Conservation (phyloP, 2,797 vertebrate species). For the Rhinella marina region DNA sequence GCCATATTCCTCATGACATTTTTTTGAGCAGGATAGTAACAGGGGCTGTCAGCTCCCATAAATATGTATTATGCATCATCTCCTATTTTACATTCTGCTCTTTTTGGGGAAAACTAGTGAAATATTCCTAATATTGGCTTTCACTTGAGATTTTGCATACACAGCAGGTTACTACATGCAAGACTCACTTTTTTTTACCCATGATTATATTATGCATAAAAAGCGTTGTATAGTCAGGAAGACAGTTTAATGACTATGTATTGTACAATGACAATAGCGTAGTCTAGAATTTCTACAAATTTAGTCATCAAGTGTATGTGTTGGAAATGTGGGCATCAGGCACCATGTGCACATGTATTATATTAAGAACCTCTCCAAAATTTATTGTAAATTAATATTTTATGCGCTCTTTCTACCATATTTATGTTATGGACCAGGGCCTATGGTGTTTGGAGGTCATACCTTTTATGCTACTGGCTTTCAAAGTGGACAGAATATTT, state of each 20-base stretch:
- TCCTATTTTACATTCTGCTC: neutral
- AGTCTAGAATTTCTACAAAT: neutral
- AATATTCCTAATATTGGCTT: conserved; percentile 15
- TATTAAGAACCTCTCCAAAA: neutral
- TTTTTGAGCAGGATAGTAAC: neutral
- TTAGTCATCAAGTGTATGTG: neutral
- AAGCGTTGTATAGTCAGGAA: conserved; percentile 4
- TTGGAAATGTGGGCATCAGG: neutral
- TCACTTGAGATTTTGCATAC: neutral
- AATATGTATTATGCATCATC: neutral
- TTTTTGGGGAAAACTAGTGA: neutral
- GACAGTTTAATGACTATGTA: conserved; percentile 25
- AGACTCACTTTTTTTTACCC: conserved; percentile 18
- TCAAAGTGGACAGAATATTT: too few relatives aligned
- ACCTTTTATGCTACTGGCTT: neutral
- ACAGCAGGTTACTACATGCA: conserved; percentile 19
- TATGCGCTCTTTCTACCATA: too few relatives aligned
- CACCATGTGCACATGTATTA: neutral
- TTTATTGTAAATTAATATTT: neutral
- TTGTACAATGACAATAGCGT: conserved; percentile 1
- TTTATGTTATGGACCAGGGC: too few relatives aligned
- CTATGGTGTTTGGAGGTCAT: neutral
- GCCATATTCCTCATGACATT: neutral
- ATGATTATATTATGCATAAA: neutral
- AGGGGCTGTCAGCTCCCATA: neutral